phyloP scores from a whole-genome alignment of 2,888 invertebrate species.

The Acronicta psi region DNA sequence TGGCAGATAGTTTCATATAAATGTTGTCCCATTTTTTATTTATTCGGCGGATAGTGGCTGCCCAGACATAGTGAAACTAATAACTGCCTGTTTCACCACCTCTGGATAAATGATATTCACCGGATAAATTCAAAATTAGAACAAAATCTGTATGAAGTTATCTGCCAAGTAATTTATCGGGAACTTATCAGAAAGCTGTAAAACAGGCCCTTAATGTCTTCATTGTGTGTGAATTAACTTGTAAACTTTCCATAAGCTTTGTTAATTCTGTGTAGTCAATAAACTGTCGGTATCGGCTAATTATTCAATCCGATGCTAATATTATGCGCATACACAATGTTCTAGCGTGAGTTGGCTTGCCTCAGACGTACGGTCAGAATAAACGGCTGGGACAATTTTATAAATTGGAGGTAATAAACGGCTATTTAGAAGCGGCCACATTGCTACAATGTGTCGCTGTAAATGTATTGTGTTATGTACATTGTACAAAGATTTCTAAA shows the following conservation, averaged over 20 bases:
- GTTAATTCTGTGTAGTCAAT: constrained; percentile 36
- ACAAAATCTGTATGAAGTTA: no score
- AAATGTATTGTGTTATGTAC: background rate
- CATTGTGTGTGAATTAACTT: background rate
- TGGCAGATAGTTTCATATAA: no score
- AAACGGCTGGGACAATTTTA: constrained; percentile 40
- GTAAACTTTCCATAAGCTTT: constrained; percentile 22
- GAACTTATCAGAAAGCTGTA: no score
- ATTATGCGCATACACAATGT: constrained; percentile 53
- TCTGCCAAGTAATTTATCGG: background rate
- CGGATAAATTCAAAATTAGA: no score
- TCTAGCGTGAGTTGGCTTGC: constrained; percentile 25
- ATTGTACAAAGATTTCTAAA: background rate
- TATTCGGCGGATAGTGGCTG: no score
- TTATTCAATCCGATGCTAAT: constrained; percentile 51
- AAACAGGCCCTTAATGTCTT: background rate
- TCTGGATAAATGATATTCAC: no score
- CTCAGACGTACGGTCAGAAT: constrained; percentile 27
- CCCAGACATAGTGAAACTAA: no score
- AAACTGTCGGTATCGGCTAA: constrained; percentile 39
- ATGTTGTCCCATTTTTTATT: no score
- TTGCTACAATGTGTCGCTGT: background rate
- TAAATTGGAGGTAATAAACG: constrained; percentile 41
- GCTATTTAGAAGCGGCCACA: constrained; percentile 11
- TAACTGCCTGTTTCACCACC: no score